Conservation (phyloP, 2,888 invertebrate genomes). For the Troides aeacus region DNA sequence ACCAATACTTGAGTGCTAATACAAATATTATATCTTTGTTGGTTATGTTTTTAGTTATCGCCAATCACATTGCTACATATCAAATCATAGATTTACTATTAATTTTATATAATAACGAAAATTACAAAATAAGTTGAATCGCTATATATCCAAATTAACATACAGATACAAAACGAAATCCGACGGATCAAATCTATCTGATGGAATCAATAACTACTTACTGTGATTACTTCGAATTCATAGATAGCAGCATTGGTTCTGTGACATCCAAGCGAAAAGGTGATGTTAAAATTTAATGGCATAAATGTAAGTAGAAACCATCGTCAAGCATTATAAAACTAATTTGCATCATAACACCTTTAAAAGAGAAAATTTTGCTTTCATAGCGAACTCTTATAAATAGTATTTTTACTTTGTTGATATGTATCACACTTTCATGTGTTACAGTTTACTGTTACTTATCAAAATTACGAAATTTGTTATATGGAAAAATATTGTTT, state of each 20-base stretch:
- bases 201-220: conserved; percentile 25
- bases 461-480: not conserved
- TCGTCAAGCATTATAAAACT: not conserved
- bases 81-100: too few relatives aligned
- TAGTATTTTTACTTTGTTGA: not conserved
- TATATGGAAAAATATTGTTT: not conserved
- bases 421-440: too few relatives aligned
- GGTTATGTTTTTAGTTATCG: too few relatives aligned
- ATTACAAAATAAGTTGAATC: not conserved
- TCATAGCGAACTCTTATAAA: conserved; percentile 11
- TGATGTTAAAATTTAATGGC: conserved; percentile 15
- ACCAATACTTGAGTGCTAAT: too few relatives aligned
- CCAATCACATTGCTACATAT: too few relatives aligned
- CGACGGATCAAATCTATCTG: not conserved
- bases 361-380: not conserved
- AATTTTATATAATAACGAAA: not conserved
- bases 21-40: too few relatives aligned
- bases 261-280: conserved; percentile 8
- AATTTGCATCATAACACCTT: not conserved
- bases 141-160: not conserved
- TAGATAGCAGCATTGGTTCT: conserved; percentile 6
- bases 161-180: not conserved
- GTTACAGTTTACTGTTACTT: not conserved
- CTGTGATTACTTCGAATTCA: conserved; percentile 18
- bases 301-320: conserved; percentile 2